Evolutionary conservation across 2,888 invertebrate species (phyloP).

Genomic region (Dicyrtomina minuta): DNA sequence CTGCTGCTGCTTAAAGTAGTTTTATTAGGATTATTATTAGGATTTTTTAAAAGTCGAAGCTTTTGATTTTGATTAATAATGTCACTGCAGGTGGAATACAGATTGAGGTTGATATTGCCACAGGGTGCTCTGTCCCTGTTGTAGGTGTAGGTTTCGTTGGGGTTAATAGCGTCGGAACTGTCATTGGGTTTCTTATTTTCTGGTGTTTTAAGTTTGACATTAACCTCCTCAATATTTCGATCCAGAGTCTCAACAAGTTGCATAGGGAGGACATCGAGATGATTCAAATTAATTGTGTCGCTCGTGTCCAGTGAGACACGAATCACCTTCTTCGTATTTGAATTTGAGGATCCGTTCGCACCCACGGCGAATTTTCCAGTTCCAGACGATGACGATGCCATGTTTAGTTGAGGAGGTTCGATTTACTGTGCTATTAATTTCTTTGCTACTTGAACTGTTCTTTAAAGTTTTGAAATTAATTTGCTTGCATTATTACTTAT

Average conservation of each 20-base stretch:
- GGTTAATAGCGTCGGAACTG: not conserved
- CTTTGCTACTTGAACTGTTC: no score
- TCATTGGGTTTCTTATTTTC: not conserved
- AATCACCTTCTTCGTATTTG: constrained; percentile 1
- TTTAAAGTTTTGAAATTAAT: no score
- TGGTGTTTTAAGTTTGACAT: not conserved
- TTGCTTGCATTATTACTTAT: no score
- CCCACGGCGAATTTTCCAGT: no score
- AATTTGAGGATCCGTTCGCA: no score
- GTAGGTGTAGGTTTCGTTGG: not conserved
- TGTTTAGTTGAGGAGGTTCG: no score
- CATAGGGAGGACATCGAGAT: constrained; percentile 11
- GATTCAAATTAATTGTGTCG: constrained; percentile 11
- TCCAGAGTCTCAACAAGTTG: not conserved
- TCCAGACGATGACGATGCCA: no score
- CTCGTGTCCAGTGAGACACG: constrained; percentile 10
- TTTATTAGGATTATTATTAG: no score
- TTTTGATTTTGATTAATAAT: not conserved
- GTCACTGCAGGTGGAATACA: not conserved
- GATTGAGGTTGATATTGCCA: no score
- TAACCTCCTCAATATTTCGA: not conserved
- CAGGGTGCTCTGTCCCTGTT: not conserved
- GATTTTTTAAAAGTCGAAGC: no score
- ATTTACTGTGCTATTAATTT: no score
- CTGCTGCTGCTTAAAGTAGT: no score